These are phyloP conservation scores for Synergus itoensis DNA, from an alignment of 2,888 invertebrate species.

Conservation along the genomic window DNA sequence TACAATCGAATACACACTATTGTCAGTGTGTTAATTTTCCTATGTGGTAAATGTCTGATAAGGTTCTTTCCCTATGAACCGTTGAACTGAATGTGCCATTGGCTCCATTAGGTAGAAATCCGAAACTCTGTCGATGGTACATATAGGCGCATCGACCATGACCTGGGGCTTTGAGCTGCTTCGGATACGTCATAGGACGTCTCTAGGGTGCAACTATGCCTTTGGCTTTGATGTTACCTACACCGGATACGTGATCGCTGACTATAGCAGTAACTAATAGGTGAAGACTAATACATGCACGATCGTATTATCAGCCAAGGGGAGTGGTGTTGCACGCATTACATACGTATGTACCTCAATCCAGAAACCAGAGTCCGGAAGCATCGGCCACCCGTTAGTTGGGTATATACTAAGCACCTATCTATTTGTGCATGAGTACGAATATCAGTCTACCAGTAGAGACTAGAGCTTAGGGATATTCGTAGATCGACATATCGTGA, in stretches of 20 bases:
- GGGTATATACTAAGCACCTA: conserved; percentile 4
- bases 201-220: conserved; percentile 75
- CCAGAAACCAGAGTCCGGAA: conserved; percentile 39
- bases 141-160: conserved; percentile 51
- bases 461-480: conserved; percentile 59
- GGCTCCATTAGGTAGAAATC: conserved; percentile 57
- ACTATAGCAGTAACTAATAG: conserved; percentile 66
- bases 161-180: conserved; percentile 50
- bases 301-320: conserved; percentile 59
- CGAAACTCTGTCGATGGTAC: conserved; percentile 54
- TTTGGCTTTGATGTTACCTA: conserved; percentile 77
- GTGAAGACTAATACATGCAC: conserved; percentile 58
- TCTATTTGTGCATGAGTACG: conserved; percentile 15
- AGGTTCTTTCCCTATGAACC: background rate
- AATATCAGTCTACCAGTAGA: background rate
- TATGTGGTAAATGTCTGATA: too few species aligned
- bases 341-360: conserved; percentile 8
- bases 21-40: too few species aligned
- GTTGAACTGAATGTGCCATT: conserved; percentile 41
- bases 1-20: too few species aligned
- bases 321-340: conserved; percentile 29
- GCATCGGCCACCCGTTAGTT: conserved; percentile 36
- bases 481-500: conserved; percentile 69
- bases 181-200: conserved; percentile 65
- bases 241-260: conserved; percentile 67